Evolutionary conservation across 2,888 invertebrate species (phyloP).

Genomic region (Synergus itoensis): DNA sequence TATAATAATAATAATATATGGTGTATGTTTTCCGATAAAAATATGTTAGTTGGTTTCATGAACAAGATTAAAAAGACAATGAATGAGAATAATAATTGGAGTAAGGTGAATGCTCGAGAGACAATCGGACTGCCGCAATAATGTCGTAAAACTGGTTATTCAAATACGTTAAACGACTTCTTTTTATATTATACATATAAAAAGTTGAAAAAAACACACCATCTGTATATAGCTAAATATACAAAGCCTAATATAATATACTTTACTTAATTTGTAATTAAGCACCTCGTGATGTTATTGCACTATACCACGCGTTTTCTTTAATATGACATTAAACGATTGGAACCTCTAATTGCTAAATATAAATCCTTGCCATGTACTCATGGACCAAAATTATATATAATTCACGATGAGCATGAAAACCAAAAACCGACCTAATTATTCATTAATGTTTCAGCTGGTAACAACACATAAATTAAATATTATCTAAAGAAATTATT

Average conservation of each 20-base stretch:
- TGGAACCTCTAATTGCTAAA: too few species aligned
- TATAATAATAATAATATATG: neutral
- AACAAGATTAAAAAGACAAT: neutral
- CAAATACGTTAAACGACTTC: neutral
- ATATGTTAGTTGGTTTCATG: neutral
- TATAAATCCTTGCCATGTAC: slow-evolving; percentile 13
- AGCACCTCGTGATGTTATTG: too few species aligned
- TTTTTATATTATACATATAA: neutral
- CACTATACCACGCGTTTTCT: neutral
- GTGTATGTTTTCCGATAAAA: neutral
- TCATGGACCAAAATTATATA: neutral
- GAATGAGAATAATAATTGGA: slow-evolving; percentile 9
- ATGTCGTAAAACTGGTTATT: slow-evolving; percentile 23
- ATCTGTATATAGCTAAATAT: neutral
- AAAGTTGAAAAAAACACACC: neutral
- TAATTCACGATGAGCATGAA: too few species aligned
- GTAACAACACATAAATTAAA: neutral
- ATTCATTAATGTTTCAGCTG: neutral
- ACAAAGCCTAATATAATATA: too few species aligned
- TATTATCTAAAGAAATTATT: neutral
- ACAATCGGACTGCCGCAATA: slow-evolving; percentile 4
- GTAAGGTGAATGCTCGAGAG: slow-evolving; percentile 19
- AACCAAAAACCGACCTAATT: too few species aligned
- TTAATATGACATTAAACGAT: neutral
- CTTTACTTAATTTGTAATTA: too few species aligned